These are phyloP conservation scores for Microcebus lehilahytsara DNA, from an alignment of 2,113 vertebrate genomes.

Conservation along the genomic window DNA sequence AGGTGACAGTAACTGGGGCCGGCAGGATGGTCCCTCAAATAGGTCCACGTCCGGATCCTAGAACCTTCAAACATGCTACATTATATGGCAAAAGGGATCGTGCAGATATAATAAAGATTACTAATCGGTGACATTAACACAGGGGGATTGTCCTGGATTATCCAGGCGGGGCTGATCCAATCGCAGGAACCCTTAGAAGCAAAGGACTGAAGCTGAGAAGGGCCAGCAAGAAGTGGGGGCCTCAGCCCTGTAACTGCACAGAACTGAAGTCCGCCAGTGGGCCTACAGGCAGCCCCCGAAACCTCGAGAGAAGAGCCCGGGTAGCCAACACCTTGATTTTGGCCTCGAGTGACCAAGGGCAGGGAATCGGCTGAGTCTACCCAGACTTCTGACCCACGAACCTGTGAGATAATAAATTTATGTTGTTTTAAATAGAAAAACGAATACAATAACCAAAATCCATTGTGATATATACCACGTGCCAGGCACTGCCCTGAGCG, in stretches of 20 bases:
- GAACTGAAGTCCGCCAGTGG: not conserved
- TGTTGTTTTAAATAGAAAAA: not conserved
- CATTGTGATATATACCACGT: fast-evolving
- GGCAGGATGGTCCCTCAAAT: not conserved
- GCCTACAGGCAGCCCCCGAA: not conserved
- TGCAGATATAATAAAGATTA: not conserved
- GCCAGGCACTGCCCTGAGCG: not conserved
- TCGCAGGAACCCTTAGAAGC: not conserved
- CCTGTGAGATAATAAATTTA: not conserved
- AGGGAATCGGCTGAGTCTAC: not conserved
- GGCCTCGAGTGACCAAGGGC: not conserved
- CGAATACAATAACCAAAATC: not conserved
- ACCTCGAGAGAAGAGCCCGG: not conserved
- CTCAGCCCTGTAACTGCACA: fast-evolving
- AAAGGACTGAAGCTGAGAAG: not conserved
- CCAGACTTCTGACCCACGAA: not conserved
- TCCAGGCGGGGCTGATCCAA: not conserved
- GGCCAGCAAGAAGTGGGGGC: too few species aligned
- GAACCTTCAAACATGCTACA: not conserved
- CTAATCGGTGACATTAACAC: not conserved
- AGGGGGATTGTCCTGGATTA: not conserved
- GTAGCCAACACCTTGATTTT: not conserved
- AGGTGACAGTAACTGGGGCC: not conserved
- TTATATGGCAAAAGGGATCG: not conserved
- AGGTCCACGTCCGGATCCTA: not conserved